These are phyloP conservation scores for Mnemiopsis leidyi DNA, from an alignment of 37 sponge, comb jelly and placozoan species.

Conservation along the genomic window DNA sequence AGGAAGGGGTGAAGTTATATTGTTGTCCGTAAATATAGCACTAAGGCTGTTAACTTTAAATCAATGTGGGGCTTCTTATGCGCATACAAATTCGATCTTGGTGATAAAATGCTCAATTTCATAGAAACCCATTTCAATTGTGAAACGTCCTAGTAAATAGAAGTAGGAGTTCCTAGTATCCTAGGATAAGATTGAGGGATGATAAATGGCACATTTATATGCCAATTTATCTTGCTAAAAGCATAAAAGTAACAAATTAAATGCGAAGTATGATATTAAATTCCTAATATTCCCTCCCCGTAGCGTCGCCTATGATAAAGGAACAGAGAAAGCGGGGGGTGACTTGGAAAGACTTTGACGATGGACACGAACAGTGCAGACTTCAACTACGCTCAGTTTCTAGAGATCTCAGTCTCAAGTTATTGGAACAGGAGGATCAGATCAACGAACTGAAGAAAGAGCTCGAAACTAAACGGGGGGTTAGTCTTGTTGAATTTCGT, in stretches of 20 bases:
- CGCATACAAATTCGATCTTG: too few species aligned
- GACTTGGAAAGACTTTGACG: conserved; percentile 17
- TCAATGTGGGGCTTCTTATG: too few species aligned
- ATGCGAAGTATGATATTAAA: too few species aligned
- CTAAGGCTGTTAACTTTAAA: too few species aligned
- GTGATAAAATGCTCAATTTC: too few species aligned
- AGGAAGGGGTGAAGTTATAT: not conserved
- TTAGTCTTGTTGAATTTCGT: not conserved
- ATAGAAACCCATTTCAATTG: too few species aligned
- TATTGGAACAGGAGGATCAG: conserved; percentile 27
- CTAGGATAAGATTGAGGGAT: too few species aligned
- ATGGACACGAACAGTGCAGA: conserved; percentile 9
- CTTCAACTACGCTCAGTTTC: not conserved
- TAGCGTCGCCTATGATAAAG: conserved; percentile 37
- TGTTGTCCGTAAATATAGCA: not conserved
- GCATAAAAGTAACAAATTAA: not conserved
- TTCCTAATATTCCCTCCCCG: not conserved
- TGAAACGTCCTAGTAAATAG: too few species aligned
- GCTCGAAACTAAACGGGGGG: not conserved
- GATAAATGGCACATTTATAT: too few species aligned
- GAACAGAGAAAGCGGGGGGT: conserved; percentile 12
- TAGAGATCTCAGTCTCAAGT: not conserved
- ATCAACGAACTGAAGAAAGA: not conserved
- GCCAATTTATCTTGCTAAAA: too few species aligned
- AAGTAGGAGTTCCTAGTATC: too few species aligned